Evolutionary conservation across 2,888 invertebrate species (phyloP).

Genomic region (Incurvaria masculella): DNA sequence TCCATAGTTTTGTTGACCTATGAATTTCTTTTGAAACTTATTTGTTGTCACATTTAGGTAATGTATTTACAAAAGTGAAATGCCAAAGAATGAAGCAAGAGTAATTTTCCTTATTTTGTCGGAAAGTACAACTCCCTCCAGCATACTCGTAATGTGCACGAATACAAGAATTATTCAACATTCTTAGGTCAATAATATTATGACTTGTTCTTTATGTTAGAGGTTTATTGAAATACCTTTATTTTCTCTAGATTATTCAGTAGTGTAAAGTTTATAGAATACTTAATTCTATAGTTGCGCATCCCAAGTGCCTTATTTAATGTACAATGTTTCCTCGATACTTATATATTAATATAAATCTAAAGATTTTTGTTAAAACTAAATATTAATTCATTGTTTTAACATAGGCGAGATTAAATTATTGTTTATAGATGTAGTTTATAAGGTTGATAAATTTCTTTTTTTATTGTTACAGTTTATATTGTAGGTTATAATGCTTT

Average conservation of each 20-base stretch:
- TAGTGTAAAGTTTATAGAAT: conserved; percentile 47
- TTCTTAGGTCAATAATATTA: conserved; percentile 34
- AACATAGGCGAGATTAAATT: conserved; percentile 54
- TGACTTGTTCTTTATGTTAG: conserved; percentile 23
- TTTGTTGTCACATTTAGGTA: conserved; percentile 16
- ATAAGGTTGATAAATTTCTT: conserved; percentile 24
- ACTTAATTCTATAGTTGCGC: conserved; percentile 31
- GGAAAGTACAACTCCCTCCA: conserved; percentile 26
- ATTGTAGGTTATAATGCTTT: conserved; percentile 14
- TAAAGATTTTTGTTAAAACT: conserved; percentile 32
- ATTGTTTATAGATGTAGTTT: conserved; percentile 34
- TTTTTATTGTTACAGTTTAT: conserved; percentile 47
- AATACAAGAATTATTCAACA: conserved; percentile 9
- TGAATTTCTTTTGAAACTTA: conserved; percentile 31
- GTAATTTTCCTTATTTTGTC: conserved; percentile 30
- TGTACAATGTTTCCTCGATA: conserved; percentile 43
- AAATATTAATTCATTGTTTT: conserved; percentile 39
- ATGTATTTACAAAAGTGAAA: conserved; percentile 21
- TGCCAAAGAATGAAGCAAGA: conserved; percentile 46
- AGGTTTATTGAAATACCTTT: conserved; percentile 28
- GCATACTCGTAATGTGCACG: conserved; percentile 37
- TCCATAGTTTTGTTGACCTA: conserved; percentile 40
- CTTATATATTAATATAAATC: conserved; percentile 43
- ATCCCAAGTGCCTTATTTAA: conserved; percentile 51
- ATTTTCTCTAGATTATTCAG: conserved; percentile 35